These are phyloP conservation scores for Drosophila formosana DNA, from an alignment of 2,888 invertebrate genomes.

Conservation along the genomic window DNA sequence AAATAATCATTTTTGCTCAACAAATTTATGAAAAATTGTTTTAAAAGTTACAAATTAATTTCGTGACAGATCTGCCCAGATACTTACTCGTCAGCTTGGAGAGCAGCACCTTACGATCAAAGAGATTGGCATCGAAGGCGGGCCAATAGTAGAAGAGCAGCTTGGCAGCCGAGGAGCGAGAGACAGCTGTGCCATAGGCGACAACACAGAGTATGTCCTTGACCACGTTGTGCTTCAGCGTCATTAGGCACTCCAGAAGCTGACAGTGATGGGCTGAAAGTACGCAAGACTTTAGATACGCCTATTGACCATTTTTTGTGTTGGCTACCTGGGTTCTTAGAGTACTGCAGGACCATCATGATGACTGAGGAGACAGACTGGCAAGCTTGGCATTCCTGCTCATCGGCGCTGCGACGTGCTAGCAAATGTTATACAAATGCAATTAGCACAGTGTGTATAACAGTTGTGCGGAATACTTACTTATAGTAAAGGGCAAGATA, in stretches of 20 bases:
- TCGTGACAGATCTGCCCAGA: too few relatives aligned
- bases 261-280: constrained; percentile 96
- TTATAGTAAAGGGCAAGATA: constrained; percentile 97
- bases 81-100: constrained; percentile 93
- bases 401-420: constrained; percentile 90
- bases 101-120: constrained; percentile 94
- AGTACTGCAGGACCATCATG: constrained; percentile 99
- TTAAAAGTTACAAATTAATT: too few relatives aligned
- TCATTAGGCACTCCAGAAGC: constrained; percentile 97
- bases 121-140: constrained; percentile 96
- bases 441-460: neutral
- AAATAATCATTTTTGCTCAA: too few relatives aligned
- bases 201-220: constrained; percentile 98
- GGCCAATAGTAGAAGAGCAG: constrained; percentile 99
- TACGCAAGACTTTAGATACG: neutral
- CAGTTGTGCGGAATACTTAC: constrained; percentile 86
- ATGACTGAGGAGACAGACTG: constrained; percentile 96
- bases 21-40: too few relatives aligned
- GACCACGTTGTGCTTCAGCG: constrained; percentile 94
- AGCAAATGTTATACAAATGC: constrained; percentile 8
- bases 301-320: neutral
- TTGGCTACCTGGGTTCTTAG: constrained; percentile 92
- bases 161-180: constrained; percentile 97
- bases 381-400: constrained; percentile 91
- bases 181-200: constrained; percentile 97